These are phyloP conservation scores for Apistogramma diplotaenia DNA, from an alignment of 2,113 vertebrate genomes.

Conservation along the genomic window DNA sequence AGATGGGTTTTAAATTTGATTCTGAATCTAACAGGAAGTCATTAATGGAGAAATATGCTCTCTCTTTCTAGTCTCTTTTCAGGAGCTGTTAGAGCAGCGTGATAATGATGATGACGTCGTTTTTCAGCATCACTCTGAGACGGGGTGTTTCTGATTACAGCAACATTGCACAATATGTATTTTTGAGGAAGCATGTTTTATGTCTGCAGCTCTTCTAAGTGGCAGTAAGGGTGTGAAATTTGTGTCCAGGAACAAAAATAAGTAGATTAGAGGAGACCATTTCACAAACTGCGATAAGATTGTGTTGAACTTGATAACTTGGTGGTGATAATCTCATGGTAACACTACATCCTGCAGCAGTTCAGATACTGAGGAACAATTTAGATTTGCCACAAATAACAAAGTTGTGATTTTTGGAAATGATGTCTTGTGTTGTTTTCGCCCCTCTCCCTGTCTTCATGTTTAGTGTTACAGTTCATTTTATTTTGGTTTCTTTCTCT, in stretches of 20 bases:
- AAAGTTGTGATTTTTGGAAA: not conserved
- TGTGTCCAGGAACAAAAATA: not conserved
- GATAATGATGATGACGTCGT: not conserved
- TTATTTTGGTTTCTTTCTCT: not conserved
- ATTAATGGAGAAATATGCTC: not conserved
- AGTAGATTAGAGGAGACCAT: not conserved
- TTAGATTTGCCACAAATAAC: no score
- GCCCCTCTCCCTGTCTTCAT: not conserved
- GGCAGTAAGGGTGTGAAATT: not conserved
- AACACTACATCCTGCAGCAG: not conserved
- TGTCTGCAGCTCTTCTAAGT: not conserved
- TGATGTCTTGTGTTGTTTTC: not conserved
- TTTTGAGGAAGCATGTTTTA: not conserved
- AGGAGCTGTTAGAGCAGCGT: not conserved
- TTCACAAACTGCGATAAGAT: not conserved
- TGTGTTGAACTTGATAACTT: not conserved
- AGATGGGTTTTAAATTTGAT: not conserved
- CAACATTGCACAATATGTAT: not conserved
- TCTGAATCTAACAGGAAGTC: not conserved
- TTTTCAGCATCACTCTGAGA: not conserved
- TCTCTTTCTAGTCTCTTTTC: not conserved
- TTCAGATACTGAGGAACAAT: not conserved
- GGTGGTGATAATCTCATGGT: not conserved
- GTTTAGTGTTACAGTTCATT: no score
- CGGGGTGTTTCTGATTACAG: not conserved